phyloP scores from a whole-genome alignment of 2,113 vertebrate genomes.

The Actenoides lindsayi region DNA sequence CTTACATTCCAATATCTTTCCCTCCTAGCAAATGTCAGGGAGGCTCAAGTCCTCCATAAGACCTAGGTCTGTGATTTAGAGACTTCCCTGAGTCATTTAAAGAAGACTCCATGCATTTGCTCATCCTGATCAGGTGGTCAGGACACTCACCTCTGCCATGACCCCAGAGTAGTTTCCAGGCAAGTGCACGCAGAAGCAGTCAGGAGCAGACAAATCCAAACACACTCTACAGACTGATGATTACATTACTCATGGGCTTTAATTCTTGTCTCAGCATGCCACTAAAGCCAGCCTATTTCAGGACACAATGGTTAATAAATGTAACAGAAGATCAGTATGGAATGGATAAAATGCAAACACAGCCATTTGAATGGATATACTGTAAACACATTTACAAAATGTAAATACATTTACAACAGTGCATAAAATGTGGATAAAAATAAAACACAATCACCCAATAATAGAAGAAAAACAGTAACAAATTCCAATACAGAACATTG shows the following conservation, averaged over 20 bases:
- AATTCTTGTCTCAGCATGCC: not conserved
- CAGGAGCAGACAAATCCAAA: not conserved
- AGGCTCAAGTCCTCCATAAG: not conserved
- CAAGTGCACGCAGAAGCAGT: fast-evolving
- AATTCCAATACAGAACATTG: not conserved
- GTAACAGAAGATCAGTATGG: not conserved
- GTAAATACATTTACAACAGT: not conserved
- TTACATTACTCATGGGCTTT: not conserved
- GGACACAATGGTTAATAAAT: not conserved
- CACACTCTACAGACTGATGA: not conserved
- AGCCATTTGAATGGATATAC: not conserved
- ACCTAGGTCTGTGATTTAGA: not conserved
- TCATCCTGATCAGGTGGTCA: not conserved
- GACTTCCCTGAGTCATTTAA: not conserved
- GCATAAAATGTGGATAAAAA: not conserved
- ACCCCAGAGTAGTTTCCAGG: not conserved
- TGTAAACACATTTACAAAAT: not conserved
- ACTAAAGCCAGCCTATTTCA: not conserved
- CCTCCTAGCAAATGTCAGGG: not conserved
- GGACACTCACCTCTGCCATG: not conserved
- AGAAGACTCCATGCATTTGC: not conserved
- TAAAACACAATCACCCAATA: not conserved
- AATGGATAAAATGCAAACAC: not conserved
- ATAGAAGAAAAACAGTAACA: not conserved
- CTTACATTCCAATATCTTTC: not conserved